A percentile compares a stretch with the other conserved stretches of the same genome.
Conservation (phyloP, 2,113 vertebrate species). For the Isichthys henryi region DNA sequence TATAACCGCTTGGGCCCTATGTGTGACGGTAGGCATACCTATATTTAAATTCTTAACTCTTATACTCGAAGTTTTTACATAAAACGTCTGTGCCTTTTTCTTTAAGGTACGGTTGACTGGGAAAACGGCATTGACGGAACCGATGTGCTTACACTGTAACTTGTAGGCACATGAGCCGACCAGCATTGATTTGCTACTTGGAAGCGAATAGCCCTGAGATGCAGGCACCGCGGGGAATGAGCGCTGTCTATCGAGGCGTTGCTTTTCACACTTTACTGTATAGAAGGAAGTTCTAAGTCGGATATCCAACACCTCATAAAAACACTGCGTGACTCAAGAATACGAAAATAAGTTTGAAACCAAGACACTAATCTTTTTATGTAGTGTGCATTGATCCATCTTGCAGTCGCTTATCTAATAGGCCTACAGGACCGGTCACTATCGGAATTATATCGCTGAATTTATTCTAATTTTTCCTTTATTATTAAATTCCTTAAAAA, state of each 20-base stretch:
- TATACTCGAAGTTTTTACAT: not conserved
- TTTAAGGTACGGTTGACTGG: not conserved
- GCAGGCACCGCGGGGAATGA: not conserved
- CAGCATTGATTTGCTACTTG: not conserved
- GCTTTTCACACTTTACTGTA: constrained; percentile 32
- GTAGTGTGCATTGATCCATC: not conserved
- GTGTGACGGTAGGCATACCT: not conserved
- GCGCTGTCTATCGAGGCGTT: constrained; percentile 27
- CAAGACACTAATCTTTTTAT: not conserved
- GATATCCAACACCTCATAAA: constrained; percentile 52
- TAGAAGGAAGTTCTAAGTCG: constrained; percentile 28
- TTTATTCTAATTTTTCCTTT: not conserved
- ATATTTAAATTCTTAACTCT: not conserved
- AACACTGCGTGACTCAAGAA: constrained; percentile 39
- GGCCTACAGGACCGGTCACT: not conserved
- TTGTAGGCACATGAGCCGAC: not conserved
- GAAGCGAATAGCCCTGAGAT: not conserved
- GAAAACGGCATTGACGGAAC: not conserved
- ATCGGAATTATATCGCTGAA: not conserved
- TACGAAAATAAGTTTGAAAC: constrained; percentile 23
- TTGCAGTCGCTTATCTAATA: not conserved
- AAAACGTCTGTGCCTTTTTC: not conserved
- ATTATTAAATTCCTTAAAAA: too few relatives aligned
- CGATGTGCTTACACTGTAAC: not conserved
- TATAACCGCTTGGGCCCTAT: not conserved